These are phyloP conservation scores for Leptura quadrifasciata DNA, from an alignment of 2,888 invertebrate genomes.

Conservation along the genomic window DNA sequence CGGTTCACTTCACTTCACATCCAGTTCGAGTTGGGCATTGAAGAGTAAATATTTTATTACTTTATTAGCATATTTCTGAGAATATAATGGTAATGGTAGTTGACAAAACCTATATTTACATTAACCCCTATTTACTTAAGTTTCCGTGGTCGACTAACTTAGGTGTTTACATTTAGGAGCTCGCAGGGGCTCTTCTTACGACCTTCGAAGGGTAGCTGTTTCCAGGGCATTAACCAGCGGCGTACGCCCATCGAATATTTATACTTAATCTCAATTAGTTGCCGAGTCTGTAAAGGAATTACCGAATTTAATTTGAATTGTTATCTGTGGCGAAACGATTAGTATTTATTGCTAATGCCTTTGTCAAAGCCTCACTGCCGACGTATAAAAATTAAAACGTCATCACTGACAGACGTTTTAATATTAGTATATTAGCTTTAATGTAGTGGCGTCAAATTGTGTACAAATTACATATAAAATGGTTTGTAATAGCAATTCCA, in stretches of 20 bases:
- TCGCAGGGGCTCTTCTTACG: constrained; percentile 4
- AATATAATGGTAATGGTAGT: constrained; percentile 37
- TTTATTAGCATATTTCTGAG: constrained; percentile 50
- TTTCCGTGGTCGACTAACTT: constrained; percentile 43
- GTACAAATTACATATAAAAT: too few relatives aligned
- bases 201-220: constrained; percentile 18
- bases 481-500: too few relatives aligned
- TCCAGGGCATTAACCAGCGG: constrained; percentile 7
- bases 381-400: too few relatives aligned
- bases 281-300: neutral
- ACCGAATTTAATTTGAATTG: neutral
- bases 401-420: too few relatives aligned
- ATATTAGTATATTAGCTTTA: too few relatives aligned
- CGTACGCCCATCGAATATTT: neutral
- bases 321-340: neutral
- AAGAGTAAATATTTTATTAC: constrained; percentile 49
- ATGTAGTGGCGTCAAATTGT: too few relatives aligned
- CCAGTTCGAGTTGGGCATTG: constrained; percentile 41
- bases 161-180: constrained; percentile 28
- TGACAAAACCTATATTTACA: constrained; percentile 40
- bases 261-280: neutral
- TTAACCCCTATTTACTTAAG: constrained; percentile 48
- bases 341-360: neutral
- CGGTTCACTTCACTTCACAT: constrained; percentile 39
- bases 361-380: too few relatives aligned